A percentile compares a stretch with the other conserved stretches of the same genome.
These are phyloP conservation scores for Odontothrips loti DNA, from an alignment of 2,888 invertebrate species.

Conservation along the genomic window DNA sequence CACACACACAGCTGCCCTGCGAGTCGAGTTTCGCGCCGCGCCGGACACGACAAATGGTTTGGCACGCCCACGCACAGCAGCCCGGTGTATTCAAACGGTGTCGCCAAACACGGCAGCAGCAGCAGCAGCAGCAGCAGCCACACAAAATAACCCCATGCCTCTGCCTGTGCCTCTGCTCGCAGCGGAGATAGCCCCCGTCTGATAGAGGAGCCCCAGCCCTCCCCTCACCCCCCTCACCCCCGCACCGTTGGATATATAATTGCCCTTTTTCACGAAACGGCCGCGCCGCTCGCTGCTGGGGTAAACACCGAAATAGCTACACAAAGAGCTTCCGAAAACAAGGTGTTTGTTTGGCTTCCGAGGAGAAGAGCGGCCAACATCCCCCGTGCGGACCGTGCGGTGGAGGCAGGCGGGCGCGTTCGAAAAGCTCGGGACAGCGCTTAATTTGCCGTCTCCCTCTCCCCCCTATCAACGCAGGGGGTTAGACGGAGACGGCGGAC, in stretches of 20 bases:
- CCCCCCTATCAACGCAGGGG: background rate
- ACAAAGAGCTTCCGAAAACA: slow-evolving; percentile 19
- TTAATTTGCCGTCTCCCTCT: background rate
- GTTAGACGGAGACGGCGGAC: background rate
- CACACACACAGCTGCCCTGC: too few species aligned
- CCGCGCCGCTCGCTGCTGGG: background rate
- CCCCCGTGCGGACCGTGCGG: background rate
- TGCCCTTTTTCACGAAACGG: slow-evolving; percentile 12
- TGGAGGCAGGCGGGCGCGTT: background rate
- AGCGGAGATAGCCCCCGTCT: too few species aligned
- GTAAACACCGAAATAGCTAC: slow-evolving; percentile 14
- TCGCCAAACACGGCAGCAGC: too few species aligned
- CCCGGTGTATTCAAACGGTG: too few species aligned
- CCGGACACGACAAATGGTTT: too few species aligned
- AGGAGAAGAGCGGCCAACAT: background rate
- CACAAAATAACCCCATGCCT: too few species aligned
- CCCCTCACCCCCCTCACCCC: background rate
- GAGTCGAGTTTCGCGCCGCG: too few species aligned
- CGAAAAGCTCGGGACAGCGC: background rate
- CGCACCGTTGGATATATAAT: background rate
- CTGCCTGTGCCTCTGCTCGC: too few species aligned
- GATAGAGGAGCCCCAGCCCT: background rate
- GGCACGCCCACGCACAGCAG: too few species aligned
- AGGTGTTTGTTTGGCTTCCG: slow-evolving; percentile 16
- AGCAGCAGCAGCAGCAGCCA: too few species aligned